Percentiles rank a stretch among this genome's conserved stretches.
Conservation (phyloP, 2,113 vertebrate species). For the Eublepharis macularius region DNA sequence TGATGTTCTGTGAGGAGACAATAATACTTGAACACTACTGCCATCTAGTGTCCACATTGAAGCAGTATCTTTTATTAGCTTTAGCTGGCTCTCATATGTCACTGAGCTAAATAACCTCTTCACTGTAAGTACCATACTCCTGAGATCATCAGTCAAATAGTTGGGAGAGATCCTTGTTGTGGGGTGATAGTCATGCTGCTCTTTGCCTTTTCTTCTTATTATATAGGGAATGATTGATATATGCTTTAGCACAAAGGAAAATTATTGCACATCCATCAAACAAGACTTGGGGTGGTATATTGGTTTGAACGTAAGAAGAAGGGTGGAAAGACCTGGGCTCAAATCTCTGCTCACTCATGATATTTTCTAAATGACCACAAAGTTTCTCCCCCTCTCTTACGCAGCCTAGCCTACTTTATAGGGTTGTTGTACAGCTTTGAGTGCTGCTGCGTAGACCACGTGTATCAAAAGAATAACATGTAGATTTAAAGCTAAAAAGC, state of each 20-base stretch:
- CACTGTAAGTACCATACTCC: neutral
- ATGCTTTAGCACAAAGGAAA: neutral
- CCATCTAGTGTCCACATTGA: slow-evolving; percentile 57
- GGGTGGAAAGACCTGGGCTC: too few species aligned
- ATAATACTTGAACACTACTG: slow-evolving; percentile 43
- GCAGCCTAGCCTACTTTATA: too few species aligned
- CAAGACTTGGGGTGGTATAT: neutral
- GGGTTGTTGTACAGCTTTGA: too few species aligned
- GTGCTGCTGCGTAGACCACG: too few species aligned
- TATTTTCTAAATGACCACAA: too few species aligned
- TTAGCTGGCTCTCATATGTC: fast-evolving
- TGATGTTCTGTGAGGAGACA: neutral
- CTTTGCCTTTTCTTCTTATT: neutral
- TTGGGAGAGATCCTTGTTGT: neutral
- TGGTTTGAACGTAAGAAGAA: neutral
- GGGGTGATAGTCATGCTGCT: neutral
- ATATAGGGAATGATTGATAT: neutral
- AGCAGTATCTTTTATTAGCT: neutral
- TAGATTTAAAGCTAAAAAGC: too few species aligned
- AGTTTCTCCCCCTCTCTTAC: too few species aligned
- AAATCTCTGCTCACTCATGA: too few species aligned
- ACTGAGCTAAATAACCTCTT: neutral
- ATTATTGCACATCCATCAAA: neutral
- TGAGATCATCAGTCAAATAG: neutral
- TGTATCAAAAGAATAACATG: too few species aligned